Percentiles rank a stretch among this genome's conserved stretches.
Conservation (phyloP, 1,140 invertebrate species). For the Littorina saxatilis region DNA sequence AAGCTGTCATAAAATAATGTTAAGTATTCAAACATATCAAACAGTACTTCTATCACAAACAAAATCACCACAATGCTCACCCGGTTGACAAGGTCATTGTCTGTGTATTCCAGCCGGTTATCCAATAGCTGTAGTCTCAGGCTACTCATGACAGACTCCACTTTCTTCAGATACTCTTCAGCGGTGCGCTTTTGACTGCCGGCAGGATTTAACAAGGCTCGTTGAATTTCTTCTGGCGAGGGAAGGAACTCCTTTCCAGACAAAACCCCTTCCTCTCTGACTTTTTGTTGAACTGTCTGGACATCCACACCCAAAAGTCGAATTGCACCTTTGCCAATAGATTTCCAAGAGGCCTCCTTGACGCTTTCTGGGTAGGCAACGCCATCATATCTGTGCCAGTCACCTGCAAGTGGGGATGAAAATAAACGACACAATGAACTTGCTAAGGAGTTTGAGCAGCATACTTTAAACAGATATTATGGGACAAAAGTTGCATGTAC, state of each 20-base stretch:
- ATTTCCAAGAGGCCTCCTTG: background rate
- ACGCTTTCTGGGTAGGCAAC: constrained; percentile 12
- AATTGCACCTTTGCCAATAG: background rate
- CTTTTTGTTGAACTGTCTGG: background rate
- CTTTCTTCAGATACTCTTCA: background rate
- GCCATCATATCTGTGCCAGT: background rate
- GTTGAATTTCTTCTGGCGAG: background rate
- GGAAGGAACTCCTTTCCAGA: constrained; percentile 9
- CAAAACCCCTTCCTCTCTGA: background rate
- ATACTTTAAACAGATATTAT: background rate
- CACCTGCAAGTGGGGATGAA: too few species aligned
- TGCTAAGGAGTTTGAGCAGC: background rate
- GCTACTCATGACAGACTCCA: background rate
- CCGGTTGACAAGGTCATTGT: too few species aligned
- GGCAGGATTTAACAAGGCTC: background rate
- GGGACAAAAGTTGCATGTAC: background rate
- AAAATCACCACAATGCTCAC: too few species aligned
- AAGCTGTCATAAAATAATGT: too few species aligned
- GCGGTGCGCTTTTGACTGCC: background rate
- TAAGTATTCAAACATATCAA: too few species aligned
- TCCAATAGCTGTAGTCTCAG: background rate
- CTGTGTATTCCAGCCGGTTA: background rate
- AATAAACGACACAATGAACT: background rate
- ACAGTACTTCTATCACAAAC: too few species aligned
- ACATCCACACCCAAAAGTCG: background rate